Base-by-base conservation (phyloP, 37 sponge, comb jelly and placozoan genomes). In the Geodia barretti region DNA sequence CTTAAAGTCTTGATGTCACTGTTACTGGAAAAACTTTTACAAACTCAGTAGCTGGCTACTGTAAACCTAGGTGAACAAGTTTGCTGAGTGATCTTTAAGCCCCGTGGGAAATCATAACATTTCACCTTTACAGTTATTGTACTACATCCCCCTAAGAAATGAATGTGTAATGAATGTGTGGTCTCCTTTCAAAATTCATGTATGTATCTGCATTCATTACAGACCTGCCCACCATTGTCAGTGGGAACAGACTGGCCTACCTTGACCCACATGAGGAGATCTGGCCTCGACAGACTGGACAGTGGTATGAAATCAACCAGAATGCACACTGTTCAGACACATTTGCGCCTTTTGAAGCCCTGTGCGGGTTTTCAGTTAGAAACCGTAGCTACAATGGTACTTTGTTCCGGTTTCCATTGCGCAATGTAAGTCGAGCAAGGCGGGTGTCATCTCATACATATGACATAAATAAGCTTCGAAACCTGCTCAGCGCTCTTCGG, bases 401-500 rank as follows among this genome's bases (percentile, higher is more conserved):
- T 25, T 31, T 94, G 23, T 90, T 94, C 67, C 84, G 94, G 0
- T 89, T 93, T 73, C 94, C 94, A 35, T 68, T 94, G 4, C 84
- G 94, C 25, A 90, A 64, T 14, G 40, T 4, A 25, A 17, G 75
- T 33, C 80, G 81, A 41, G 62, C 59, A 32, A 47, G 54, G 14
- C 54, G 54, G 7, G 65, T 91, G 14, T 86, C 87, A 11, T 61
- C 78, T 32, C 61, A 83, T 4, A 23, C 73, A 3, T 83, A 86
- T 47, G 41, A 60, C 30, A 2, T 83, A 4, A 26, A 73, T 17
- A 83, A 69, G 38, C 30, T 86, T 25, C 38, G 64, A 3, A 58
- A 60, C 17, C 68, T 91, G 42, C 25, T 77, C 0, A 39, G 39
- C 38, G 76, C 66, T 40, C 40, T 91, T 7, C 75, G 60, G 65